A percentile compares a stretch with the other conserved stretches of the same genome.
Evolutionary conservation across 2,888 invertebrate species (phyloP).

Genomic region (Fissipunctia ypsillon): DNA sequence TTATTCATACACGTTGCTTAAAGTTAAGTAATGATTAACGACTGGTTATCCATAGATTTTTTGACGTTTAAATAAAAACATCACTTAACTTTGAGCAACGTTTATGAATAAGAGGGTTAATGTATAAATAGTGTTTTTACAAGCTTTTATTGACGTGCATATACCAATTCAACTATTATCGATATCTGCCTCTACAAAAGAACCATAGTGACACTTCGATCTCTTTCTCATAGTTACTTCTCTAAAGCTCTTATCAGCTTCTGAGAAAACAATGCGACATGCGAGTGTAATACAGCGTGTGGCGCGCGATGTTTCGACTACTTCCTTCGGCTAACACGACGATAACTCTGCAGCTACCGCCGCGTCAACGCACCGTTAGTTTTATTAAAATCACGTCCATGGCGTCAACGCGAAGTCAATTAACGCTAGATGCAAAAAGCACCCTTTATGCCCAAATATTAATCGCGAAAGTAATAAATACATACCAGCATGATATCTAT

Average conservation of each 20-base stretch:
- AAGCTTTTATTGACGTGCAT: neutral
- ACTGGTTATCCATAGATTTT: too few relatives aligned
- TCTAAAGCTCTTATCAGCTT: neutral
- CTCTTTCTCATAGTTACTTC: neutral
- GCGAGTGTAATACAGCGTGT: neutral
- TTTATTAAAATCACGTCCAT: neutral
- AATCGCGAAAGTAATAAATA: neutral
- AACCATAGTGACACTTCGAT: neutral
- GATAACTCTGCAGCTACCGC: neutral
- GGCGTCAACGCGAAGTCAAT: neutral
- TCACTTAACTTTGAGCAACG: too few relatives aligned
- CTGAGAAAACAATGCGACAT: neutral
- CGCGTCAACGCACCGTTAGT: neutral
- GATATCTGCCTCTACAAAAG: neutral
- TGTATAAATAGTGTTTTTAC: neutral
- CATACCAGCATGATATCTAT: conserved; percentile 80
- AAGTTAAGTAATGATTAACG: too few relatives aligned
- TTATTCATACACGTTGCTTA: too few relatives aligned
- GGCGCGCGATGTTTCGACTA: neutral
- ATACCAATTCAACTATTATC: neutral
- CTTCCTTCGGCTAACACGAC: neutral
- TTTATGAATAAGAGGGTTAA: too few relatives aligned
- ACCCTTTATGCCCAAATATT: neutral
- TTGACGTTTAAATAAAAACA: too few relatives aligned
- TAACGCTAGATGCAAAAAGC: neutral